Evolutionary conservation across 2,113 vertebrate species (phyloP).

Genomic region (Actinemys pallida): DNA sequence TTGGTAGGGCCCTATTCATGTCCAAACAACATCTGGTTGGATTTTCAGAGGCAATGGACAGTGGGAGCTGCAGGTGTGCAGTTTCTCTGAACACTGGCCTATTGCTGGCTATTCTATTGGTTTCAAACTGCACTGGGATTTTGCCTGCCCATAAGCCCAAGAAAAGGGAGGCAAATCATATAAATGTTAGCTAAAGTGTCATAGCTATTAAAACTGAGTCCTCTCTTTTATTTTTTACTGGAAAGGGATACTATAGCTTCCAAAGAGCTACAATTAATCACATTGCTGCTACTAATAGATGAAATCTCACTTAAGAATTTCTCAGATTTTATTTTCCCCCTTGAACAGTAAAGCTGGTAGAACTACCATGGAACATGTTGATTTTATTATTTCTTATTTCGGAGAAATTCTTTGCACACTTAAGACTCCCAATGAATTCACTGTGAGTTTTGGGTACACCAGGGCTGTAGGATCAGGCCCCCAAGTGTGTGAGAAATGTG

Average conservation of each 20-base stretch:
- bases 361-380: not conserved
- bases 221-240: not conserved
- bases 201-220: not conserved
- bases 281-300: not conserved
- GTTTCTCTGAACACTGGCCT: not conserved
- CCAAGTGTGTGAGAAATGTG: not conserved
- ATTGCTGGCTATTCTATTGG: not conserved
- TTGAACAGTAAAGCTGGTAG: not conserved
- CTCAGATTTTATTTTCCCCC: not conserved
- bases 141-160: not conserved
- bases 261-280: not conserved
- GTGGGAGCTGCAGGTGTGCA: not conserved
- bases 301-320: not conserved
- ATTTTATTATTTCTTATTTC: not conserved
- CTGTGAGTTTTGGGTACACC: not conserved
- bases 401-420: accelerated
- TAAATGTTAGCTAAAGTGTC: not conserved
- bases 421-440: not conserved
- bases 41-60: not conserved
- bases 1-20: not conserved
- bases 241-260: not conserved
- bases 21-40: not conserved
- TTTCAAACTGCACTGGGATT: not conserved
- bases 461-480: not conserved
- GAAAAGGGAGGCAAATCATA: not conserved